phyloP scores from a whole-genome alignment of 2,113 vertebrate species.

The Ciconia maguari region DNA sequence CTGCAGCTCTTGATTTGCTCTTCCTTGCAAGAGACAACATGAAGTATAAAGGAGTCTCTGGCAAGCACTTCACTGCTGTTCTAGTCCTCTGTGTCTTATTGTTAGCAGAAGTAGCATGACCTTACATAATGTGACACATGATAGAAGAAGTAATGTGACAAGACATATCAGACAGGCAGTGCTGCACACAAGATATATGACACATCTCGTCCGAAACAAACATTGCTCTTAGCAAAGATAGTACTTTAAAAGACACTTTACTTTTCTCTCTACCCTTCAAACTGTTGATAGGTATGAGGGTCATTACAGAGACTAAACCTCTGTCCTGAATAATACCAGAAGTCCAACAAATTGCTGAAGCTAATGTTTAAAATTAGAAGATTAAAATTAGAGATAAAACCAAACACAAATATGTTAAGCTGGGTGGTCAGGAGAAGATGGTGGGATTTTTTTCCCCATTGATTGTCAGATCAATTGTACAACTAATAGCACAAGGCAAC shows the following conservation, averaged over 20 bases:
- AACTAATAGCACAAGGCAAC: neutral
- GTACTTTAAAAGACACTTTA: constrained; percentile 20
- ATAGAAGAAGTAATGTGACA: constrained; percentile 54
- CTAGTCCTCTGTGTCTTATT: constrained; percentile 8
- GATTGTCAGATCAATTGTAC: neutral
- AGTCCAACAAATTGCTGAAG: neutral
- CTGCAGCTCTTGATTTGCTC: neutral
- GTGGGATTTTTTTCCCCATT: neutral
- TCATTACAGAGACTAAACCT: neutral
- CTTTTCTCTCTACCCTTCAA: neutral
- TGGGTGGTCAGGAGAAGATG: neutral
- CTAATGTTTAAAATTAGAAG: neutral
- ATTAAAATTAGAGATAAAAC: neutral
- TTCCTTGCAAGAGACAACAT: neutral
- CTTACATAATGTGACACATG: constrained; percentile 57
- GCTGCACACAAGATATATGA: neutral
- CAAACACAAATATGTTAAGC: neutral
- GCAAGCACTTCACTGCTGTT: neutral
- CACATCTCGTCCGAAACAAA: constrained; percentile 51
- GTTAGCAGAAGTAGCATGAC: constrained; percentile 52
- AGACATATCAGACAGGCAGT: constrained; percentile 35
- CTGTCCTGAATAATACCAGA: neutral
- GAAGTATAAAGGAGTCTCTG: neutral
- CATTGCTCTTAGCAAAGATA: constrained; percentile 45
- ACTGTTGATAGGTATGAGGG: neutral